Conservation (phyloP, 2,113 vertebrate genomes). For the Prunella himalayana region DNA sequence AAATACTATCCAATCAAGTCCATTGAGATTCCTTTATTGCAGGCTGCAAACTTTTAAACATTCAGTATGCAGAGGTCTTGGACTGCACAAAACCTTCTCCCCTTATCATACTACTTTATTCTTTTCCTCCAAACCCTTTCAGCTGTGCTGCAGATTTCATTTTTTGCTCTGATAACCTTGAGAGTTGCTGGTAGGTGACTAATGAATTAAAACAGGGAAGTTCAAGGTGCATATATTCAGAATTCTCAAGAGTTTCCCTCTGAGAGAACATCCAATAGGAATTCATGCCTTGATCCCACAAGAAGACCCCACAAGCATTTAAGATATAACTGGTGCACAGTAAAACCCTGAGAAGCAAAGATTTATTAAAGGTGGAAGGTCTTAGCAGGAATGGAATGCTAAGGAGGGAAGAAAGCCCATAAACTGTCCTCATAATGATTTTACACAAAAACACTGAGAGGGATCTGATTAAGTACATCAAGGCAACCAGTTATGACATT, state of each 20-base stretch:
- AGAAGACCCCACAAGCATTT: not conserved
- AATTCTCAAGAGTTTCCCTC: not conserved
- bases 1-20: not conserved
- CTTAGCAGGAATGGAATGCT: not conserved
- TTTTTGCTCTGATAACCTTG: not conserved
- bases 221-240: not conserved
- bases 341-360: not conserved
- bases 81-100: not conserved
- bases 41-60: not conserved
- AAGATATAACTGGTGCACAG: not conserved
- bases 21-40: not conserved
- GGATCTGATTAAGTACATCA: not conserved
- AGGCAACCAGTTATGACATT: rapidly evolving
- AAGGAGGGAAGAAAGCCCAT: not conserved
- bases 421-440: not conserved
- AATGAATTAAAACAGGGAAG: not conserved
- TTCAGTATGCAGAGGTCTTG: not conserved
- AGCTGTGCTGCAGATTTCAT: not conserved
- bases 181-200: not conserved
- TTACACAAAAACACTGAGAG: not conserved
- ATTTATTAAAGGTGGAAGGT: not conserved
- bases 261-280: not conserved
- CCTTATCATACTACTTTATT: not conserved
- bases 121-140: not conserved
- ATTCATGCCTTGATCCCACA: not conserved